Evolutionary conservation across 1,140 invertebrate genomes (phyloP).

Genomic region (Lucilia cuprina): DNA sequence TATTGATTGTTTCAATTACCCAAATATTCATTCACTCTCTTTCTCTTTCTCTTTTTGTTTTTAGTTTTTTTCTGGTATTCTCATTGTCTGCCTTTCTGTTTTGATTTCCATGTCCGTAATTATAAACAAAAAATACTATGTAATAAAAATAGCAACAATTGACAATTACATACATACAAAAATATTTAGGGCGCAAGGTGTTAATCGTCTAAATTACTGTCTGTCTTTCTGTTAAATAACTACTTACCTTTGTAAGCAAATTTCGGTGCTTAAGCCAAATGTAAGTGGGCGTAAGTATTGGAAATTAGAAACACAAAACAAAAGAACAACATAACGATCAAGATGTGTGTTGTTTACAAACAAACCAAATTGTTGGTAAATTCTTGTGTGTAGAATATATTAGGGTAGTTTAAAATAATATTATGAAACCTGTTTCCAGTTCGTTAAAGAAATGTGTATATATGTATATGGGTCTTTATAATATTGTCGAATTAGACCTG

Average conservation of each 20-base stretch:
- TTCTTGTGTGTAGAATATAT: not conserved
- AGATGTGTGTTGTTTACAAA: not conserved
- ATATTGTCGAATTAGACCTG: no score
- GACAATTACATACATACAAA: not conserved
- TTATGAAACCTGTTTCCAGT: no score
- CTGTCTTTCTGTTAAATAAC: no score
- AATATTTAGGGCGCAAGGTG: conserved; percentile 3
- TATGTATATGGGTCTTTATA: no score
- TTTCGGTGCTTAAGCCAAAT: not conserved
- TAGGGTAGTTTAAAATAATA: not conserved
- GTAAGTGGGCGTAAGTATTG: not conserved
- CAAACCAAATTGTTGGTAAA: not conserved
- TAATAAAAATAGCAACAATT: not conserved
- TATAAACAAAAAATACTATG: not conserved
- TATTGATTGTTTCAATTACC: not conserved
- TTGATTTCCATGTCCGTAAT: not conserved
- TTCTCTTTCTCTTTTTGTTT: not conserved
- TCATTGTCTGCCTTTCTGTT: not conserved
- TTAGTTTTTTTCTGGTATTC: no score
- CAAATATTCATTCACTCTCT: not conserved
- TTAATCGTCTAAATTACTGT: not conserved
- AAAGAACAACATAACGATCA: not conserved
- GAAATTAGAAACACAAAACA: not conserved
- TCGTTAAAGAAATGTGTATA: no score
- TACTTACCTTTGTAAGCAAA: not conserved